Evolutionary conservation across 2,797 vertebrate genomes (phyloP), one percentile per base, ranked within the genome.

Genomic region (Nyctibius grandis): DNA sequence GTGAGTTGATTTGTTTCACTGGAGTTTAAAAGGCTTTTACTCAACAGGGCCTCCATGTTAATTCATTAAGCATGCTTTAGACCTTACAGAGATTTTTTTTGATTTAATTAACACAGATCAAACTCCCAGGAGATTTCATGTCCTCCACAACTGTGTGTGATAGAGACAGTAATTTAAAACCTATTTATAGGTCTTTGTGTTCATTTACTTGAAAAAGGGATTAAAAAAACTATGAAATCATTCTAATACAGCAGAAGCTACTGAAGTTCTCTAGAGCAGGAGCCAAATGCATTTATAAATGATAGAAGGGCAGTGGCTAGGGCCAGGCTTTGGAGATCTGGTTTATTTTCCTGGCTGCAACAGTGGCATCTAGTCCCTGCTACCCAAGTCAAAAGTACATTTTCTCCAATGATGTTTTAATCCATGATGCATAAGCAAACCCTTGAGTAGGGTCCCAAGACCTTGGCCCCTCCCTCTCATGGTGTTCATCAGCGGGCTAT

Each of bases 21-120:
- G 15, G 86, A 95, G 94, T 97, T 97, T 96, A 96, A 97, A 97
- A 97, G 95, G 90, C 92, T 97, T 95, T 86, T 97, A 87, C 95
- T 97, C 97, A 95, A 94, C 22, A 64, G 95, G 95, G 81, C 89
- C 89, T 95, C 97, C 86, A 70, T 96, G 95, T 95, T 97, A 97
- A 97, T 97, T 97, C 96, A 97, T 97, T 97, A 97, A 96, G 81
- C 89, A 94, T 89, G 94, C 91, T 96, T 96, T 93, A 96, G 97
- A 97, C 95, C 94, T 97, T 93, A 95, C 33, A 85, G 91, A 96
- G 80, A 29, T 92, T 90, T 89, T 84, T 90, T 85, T 77, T 38
- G 0, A 97, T 97, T 97, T 97, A 97, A 97, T 97, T 97, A 97
- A 97, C 96, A 91, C 67, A 94, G 80, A 95, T 95, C 92, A 83